These are phyloP conservation scores for Palythoa heliodiscus DNA, from an alignment of 92 coral and sea anemone species.

Conservation along the genomic window DNA sequence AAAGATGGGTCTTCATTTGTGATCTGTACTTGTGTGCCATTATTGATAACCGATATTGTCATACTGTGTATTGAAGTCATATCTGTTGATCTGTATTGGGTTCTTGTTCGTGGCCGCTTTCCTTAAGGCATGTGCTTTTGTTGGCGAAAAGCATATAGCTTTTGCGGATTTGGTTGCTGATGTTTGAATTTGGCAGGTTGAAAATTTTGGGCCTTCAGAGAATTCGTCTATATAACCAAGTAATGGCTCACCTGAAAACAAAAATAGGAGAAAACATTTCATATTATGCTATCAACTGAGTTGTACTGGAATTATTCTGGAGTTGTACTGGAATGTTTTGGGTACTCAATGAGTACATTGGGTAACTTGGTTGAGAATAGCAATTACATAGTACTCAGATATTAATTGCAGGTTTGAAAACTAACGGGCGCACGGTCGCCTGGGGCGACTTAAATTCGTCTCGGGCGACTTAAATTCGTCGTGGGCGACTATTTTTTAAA, in stretches of 20 bases:
- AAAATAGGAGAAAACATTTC: slow-evolving; percentile 41
- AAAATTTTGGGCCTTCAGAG: slow-evolving; percentile 39
- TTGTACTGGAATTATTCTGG: slow-evolving; percentile 43
- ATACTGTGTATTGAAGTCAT: slow-evolving; percentile 41
- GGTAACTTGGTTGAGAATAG: slow-evolving; percentile 39
- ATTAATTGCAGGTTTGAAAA: slow-evolving; percentile 9
- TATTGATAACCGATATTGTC: slow-evolving; percentile 41
- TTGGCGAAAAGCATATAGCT: slow-evolving; percentile 44
- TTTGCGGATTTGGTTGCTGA: slow-evolving; percentile 44
- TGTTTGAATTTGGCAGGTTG: slow-evolving; percentile 43
- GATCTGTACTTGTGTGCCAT: slow-evolving; percentile 46
- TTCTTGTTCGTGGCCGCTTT: slow-evolving; percentile 43
- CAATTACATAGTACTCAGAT: slow-evolving; percentile 30
- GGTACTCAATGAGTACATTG: slow-evolving; percentile 46
- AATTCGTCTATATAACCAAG: slow-evolving; percentile 37
- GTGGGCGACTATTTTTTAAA: not conserved
- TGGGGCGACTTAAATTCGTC: not conserved
- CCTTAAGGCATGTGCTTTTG: slow-evolving; percentile 37
- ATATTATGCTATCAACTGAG: slow-evolving; percentile 37
- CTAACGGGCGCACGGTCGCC: not conserved
- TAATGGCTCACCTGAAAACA: slow-evolving; percentile 47
- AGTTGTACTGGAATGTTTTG: slow-evolving; percentile 43
- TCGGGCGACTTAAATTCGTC: not conserved
- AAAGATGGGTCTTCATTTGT: slow-evolving; percentile 43
- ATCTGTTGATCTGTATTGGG: slow-evolving; percentile 39